Evolutionary conservation across 2,888 invertebrate genomes (phyloP).

Genomic region (Tineola bisselliella): DNA sequence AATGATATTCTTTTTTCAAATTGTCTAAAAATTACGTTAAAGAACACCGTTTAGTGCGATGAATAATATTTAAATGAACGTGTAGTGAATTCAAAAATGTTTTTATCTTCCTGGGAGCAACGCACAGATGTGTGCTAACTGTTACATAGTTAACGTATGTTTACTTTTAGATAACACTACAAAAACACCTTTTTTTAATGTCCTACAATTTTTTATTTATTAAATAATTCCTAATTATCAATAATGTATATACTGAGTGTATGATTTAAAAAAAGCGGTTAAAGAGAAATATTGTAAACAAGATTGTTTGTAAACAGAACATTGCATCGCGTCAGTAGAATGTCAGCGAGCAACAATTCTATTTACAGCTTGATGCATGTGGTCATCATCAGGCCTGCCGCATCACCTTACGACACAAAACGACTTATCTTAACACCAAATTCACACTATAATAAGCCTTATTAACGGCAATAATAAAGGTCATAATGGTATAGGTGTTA

Average conservation of each 20-base stretch:
- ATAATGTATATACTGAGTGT: too few species aligned
- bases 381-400: conserved; percentile 57
- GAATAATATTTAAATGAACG: background rate
- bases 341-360: conserved; percentile 25
- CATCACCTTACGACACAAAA: conserved; percentile 45
- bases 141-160: conserved; percentile 37
- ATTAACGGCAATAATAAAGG: background rate
- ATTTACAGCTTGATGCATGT: conserved; percentile 68
- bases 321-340: background rate
- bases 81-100: conserved; percentile 31
- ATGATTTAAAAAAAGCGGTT: too few species aligned
- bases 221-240: too few species aligned
- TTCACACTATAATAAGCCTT: conserved; percentile 17
- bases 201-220: background rate
- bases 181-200: background rate
- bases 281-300: background rate
- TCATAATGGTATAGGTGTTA: background rate
- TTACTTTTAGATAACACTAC: conserved; percentile 53
- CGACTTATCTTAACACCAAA: conserved; percentile 18
- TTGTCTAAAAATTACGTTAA: background rate
- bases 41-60: background rate
- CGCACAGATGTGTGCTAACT: conserved; percentile 47
- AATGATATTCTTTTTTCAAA: too few species aligned
- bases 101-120: conserved; percentile 67
- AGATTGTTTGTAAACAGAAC: conserved; percentile 53